Base-by-base conservation (phyloP, 1,140 invertebrate genomes). In the Diorhabda elongata region DNA sequence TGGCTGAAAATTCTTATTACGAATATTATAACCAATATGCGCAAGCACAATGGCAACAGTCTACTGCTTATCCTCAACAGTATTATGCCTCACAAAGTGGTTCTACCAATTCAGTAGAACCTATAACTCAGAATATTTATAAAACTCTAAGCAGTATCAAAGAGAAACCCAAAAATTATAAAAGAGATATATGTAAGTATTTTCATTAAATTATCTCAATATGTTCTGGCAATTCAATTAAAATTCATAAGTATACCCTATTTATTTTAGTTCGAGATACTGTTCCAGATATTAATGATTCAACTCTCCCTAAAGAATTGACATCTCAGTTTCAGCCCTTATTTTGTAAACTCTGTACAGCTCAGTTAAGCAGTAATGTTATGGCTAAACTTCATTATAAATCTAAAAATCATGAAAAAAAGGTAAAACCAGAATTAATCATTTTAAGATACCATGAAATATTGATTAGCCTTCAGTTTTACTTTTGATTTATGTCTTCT, bases 321-420 rank as follows among this genome's bases (percentile, higher is more conserved):
- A 82, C 79, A 56, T 56, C 69, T 5, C 61, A 82, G 26, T 82
- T 84, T 42, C 76, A 80, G 63, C 82, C 82, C 2, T 68, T 83
- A 41, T 78, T 71, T 61, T 84, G 83, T 69, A 78, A 82, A 61
- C 67, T 84, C n/a, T 84, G 83, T 72, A 71, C 74, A 44, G 65
- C 73, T 0, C 75, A 81, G 61, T 74, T 84, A 70, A 82, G 79
- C 44, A 82, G 81, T 2, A 77, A 78, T 62, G 77, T 76, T 47
- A 79, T 77, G 42, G 82, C 83, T 3, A 81, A 81, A 66, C 73
- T 82, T 58, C 83, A 84, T 63, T 84, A 84, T 66, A 78, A 82
- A 66, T 83, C 83, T 0, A 83, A 83, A 67, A 78, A 79, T 41
- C 83, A 84, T 68, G 81, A 83, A 65, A 82, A 82, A 52, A 81